A percentile compares a stretch with the other conserved stretches of the same genome.
These are phyloP conservation scores for Globicephala melas DNA, from an alignment of 2,113 vertebrate genomes.

Conservation along the genomic window DNA sequence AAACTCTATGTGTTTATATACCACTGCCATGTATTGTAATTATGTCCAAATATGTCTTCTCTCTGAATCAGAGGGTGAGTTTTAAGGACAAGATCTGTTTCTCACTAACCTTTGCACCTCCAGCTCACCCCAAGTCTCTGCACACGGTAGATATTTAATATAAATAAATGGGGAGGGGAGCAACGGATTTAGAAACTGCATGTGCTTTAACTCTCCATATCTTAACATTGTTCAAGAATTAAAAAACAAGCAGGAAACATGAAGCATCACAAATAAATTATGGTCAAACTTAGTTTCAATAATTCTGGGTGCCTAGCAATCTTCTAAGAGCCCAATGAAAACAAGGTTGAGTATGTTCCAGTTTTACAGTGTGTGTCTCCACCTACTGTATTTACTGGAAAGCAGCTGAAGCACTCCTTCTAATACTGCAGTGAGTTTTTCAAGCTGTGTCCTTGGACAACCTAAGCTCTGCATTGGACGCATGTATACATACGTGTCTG, in stretches of 20 bases:
- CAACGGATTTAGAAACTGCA: not conserved
- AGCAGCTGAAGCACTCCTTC: not conserved
- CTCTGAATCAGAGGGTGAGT: not conserved
- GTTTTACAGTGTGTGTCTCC: constrained; percentile 71
- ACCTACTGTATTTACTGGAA: constrained; percentile 67
- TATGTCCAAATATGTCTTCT: not conserved
- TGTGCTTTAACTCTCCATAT: not conserved
- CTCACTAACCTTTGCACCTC: not conserved
- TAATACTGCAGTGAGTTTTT: not conserved
- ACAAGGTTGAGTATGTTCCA: not conserved
- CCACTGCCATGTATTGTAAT: not conserved
- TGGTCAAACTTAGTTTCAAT: not conserved
- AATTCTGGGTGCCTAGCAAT: not conserved
- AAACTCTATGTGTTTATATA: not conserved
- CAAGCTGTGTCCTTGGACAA: not conserved
- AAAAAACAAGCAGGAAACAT: not conserved
- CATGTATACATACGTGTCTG: not conserved
- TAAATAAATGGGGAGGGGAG: not conserved
- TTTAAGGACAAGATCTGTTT: not conserved
- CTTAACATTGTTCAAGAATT: constrained; percentile 16
- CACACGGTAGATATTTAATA: not conserved
- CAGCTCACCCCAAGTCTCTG: not conserved
- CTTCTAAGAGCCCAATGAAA: not conserved
- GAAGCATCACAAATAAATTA: constrained; percentile 2
- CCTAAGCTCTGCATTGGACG: not conserved